Evolutionary conservation across 2,797 vertebrate species (phyloP), one percentile per base, ranked within the genome.

Genomic region (Danio albolineatus): DNA sequence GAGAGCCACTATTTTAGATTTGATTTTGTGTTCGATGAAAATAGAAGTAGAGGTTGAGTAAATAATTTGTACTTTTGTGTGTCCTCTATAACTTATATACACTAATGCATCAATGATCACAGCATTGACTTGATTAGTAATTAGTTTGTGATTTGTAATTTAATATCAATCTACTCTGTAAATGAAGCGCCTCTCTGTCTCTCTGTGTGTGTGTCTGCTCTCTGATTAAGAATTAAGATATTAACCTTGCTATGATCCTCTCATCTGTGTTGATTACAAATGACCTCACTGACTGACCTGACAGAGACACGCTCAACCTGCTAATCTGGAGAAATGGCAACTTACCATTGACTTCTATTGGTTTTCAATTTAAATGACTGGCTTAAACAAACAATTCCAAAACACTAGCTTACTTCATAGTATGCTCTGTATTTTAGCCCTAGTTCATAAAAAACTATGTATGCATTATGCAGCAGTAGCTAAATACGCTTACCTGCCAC

Each of bases 181-280:
- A 56, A 43, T 71, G 12, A 21, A 56, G 51, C 7, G 7, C 64
- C 28, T 43, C 41, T 38, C 16, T 48, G n/a, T 57, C 41, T 77
- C 17, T 17, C 19, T 76, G 73, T 62, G n/a, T 76, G n/a, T 54
- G 0, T 80, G 62, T 21, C 53, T 73, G 64, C 69, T 82, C 72
- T 65, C 49, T 66, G 57, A 43, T 69, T 48, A 71, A 44, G 73
- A 48, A 83, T 82, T 77, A 83, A 70, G 76, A 67, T 81, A 81
- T 85, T 85, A 83, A 69, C 21, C 76, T 81, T 41, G 48, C 70
- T 61, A 66, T 77, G 74, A 73, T 78, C 66, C 62, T 61, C 57
- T 69, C 73, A 66, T 56, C 61, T 10, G 48, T 70, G 60, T n/a
- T 82, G 16, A 82, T 74, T 71, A 75, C 57, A 62, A 10, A 36